phyloP scores from a whole-genome alignment of 2,797 vertebrate species.

The Eptatretus atami region DNA sequence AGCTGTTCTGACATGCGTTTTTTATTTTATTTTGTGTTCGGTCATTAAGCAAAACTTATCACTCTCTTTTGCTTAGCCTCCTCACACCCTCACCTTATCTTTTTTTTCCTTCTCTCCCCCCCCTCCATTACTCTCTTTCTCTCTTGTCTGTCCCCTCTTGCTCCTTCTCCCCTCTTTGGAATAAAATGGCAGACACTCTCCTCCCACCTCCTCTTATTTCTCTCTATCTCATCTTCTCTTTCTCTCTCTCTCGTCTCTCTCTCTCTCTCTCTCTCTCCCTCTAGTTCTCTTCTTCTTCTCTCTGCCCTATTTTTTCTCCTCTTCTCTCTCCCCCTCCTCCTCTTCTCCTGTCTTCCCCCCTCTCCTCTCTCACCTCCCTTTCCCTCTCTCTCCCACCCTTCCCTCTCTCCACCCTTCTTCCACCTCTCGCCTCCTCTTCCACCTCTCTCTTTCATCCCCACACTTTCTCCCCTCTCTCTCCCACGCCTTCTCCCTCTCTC shows the following conservation, averaged over 20 bases:
- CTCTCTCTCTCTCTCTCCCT: not conserved
- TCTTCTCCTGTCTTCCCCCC: not conserved
- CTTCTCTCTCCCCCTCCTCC: not conserved
- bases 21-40: too few species aligned
- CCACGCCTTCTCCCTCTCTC: not conserved
- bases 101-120: too few species aligned
- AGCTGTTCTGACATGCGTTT: too few species aligned
- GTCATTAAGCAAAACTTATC: too few species aligned
- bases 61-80: too few species aligned
- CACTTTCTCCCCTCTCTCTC: too few species aligned
- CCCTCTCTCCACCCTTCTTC: not conserved
- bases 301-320: not conserved
- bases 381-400: not conserved
- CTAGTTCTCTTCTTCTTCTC: not conserved
- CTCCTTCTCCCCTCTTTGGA: too few species aligned
- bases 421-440: not conserved
- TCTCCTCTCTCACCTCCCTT: not conserved
- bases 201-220: too few species aligned
- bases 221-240: not conserved
- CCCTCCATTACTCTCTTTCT: too few species aligned
- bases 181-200: too few species aligned
- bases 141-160: too few species aligned
- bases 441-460: not conserved
- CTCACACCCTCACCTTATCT: too few species aligned
- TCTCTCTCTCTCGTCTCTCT: not conserved